phyloP scores from a whole-genome alignment of 2,888 invertebrate species.

The Quadroppia sp. region DNA sequence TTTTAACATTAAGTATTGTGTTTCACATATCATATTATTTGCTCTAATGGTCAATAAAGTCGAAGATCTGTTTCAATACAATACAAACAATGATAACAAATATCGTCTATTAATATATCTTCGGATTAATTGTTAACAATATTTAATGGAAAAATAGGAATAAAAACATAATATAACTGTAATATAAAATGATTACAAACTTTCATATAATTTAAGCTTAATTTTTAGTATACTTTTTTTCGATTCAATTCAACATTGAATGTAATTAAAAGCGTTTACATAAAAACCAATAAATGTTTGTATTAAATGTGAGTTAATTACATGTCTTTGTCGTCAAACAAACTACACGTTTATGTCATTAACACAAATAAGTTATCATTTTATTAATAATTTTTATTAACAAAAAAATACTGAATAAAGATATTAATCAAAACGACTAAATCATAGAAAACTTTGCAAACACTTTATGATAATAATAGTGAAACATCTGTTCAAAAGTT shows the following conservation, averaged over 20 bases:
- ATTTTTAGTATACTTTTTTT: too few relatives aligned
- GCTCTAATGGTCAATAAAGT: neutral
- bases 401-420: neutral
- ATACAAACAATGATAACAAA: conserved; percentile 1
- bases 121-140: too few relatives aligned
- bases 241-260: too few relatives aligned
- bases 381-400: neutral
- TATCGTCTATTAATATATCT: neutral
- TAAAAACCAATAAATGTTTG: too few relatives aligned
- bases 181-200: too few relatives aligned
- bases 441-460: too few relatives aligned
- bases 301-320: neutral
- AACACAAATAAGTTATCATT: conserved; percentile 7
- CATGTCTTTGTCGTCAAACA: neutral
- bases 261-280: too few relatives aligned
- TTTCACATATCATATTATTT: neutral
- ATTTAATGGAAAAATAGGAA: too few relatives aligned
- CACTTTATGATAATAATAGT: conserved; percentile 1
- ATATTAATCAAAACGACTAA: conserved; percentile 1
- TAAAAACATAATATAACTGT: too few relatives aligned
- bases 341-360: neutral
- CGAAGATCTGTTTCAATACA: conserved; percentile 3
- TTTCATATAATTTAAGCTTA: too few relatives aligned
- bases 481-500: neutral
- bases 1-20: too few relatives aligned